These are phyloP conservation scores for Turritopsis rubra DNA, from an alignment of 30 jellyfish, hydroid and myxozoan genomes.

Conservation along the genomic window DNA sequence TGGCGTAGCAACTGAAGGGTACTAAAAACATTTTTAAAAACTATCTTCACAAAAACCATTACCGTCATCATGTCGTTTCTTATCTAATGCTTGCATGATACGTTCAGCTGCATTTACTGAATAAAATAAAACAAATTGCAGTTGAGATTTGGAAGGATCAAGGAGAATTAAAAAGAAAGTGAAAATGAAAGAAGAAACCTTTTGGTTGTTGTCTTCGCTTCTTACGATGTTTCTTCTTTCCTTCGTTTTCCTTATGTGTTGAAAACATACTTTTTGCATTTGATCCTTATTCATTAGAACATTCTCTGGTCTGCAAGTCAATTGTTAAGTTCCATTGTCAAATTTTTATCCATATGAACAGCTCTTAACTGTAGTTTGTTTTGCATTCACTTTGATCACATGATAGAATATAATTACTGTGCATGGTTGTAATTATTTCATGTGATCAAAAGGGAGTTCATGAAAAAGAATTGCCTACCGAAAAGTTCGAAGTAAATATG, in stretches of 20 bases:
- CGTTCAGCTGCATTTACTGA: conserved; percentile 59
- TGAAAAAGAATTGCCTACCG: no score
- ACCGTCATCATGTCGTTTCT: conserved; percentile 84
- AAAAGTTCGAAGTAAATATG: no score
- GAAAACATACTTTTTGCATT: no score
- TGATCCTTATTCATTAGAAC: no score
- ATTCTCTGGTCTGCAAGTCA: no score
- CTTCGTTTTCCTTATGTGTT: not conserved
- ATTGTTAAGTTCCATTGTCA: no score
- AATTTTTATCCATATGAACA: no score
- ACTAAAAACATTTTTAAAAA: not conserved
- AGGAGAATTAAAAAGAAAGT: not conserved
- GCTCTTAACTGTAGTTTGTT: no score
- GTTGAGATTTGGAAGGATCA: not conserved
- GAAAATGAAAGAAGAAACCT: not conserved
- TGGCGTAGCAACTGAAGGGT: not conserved
- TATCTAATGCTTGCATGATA: conserved; percentile 57
- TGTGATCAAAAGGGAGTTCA: no score
- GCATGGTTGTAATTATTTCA: no score
- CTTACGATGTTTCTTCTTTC: conserved; percentile 5
- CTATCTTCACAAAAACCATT: not conserved
- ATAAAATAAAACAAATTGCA: not conserved
- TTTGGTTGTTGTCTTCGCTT: not conserved
- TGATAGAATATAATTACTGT: no score
- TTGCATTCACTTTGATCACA: no score